Evolutionary conservation across 2,797 vertebrate species (phyloP).

Genomic region (Neosalanx taihuensis): DNA sequence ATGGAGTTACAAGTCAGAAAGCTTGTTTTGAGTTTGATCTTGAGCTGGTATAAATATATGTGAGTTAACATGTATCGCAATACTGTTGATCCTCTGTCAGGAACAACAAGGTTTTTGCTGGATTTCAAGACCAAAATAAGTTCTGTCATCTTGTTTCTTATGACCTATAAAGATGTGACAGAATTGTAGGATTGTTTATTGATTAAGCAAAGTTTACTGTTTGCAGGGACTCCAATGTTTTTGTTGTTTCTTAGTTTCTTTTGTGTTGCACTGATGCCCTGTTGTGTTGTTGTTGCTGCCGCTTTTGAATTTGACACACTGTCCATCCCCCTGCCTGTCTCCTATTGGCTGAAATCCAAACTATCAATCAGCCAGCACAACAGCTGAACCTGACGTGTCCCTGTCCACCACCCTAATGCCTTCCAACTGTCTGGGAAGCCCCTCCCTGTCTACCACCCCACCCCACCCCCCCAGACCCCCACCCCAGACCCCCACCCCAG

Average conservation of each 20-base stretch:
- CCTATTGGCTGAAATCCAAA: conserved; percentile 83
- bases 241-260: conserved; percentile 2
- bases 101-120: conserved; percentile 18
- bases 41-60: too few relatives aligned
- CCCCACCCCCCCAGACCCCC: conserved; percentile 21
- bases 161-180: conserved; percentile 23
- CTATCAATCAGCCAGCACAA: conserved; percentile 92
- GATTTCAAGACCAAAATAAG: conserved; percentile 47
- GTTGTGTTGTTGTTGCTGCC: conserved; percentile 8
- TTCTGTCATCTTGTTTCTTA: conserved; percentile 21
- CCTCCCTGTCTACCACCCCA: conserved; percentile 77
- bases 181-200: conserved; percentile 31
- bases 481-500: too few relatives aligned
- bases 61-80: not conserved
- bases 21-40: too few relatives aligned
- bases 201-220: not conserved
- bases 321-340: conserved; percentile 31
- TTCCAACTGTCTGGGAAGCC: conserved; percentile 87
- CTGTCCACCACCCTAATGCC: conserved; percentile 91
- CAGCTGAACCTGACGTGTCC: conserved; percentile 96
- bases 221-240: not conserved
- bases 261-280: not conserved
- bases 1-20: too few relatives aligned
- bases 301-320: conserved; percentile 27
- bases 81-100: not conserved